Evolutionary conservation across 2,797 vertebrate genomes (phyloP).

Genomic region (Gymnothorax reevesii): DNA sequence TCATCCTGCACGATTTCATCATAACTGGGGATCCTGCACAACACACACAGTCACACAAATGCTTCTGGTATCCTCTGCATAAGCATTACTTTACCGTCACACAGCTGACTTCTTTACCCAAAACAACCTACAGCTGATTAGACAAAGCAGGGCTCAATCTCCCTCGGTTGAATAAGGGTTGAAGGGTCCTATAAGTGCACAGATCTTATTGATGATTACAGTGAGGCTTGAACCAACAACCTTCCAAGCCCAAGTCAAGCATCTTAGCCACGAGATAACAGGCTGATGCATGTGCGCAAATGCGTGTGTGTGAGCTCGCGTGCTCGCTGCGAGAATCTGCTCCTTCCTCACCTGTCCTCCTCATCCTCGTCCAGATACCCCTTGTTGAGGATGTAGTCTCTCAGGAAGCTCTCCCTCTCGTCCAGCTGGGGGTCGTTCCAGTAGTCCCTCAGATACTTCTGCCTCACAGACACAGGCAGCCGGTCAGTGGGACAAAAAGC

Average conservation of each 20-base stretch:
- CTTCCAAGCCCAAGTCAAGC: too few species aligned
- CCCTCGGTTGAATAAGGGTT: too few species aligned
- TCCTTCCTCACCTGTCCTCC: constrained; percentile 61
- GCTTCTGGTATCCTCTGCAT: background rate
- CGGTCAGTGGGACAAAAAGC: background rate
- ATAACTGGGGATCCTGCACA: constrained; percentile 69
- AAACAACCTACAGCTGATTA: too few species aligned
- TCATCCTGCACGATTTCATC: constrained; percentile 71
- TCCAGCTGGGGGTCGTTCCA: constrained; percentile 86
- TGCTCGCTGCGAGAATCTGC: background rate
- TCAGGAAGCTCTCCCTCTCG: constrained; percentile 83
- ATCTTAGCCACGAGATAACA: too few species aligned
- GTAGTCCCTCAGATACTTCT: constrained; percentile 82
- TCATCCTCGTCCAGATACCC: constrained; percentile 70
- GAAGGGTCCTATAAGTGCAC: too few species aligned
- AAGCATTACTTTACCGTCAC: background rate
- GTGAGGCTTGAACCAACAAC: too few species aligned
- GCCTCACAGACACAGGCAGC: constrained; percentile 19
- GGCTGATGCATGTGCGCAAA: background rate
- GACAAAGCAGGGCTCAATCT: too few species aligned
- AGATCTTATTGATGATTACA: too few species aligned
- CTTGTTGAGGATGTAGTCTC: constrained; percentile 86
- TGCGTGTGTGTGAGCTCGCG: background rate
- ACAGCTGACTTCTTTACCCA: too few species aligned
- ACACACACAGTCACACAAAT: background rate